phyloP scores from a whole-genome alignment of 2,113 vertebrate species.

The Callospermophilus lateralis region DNA sequence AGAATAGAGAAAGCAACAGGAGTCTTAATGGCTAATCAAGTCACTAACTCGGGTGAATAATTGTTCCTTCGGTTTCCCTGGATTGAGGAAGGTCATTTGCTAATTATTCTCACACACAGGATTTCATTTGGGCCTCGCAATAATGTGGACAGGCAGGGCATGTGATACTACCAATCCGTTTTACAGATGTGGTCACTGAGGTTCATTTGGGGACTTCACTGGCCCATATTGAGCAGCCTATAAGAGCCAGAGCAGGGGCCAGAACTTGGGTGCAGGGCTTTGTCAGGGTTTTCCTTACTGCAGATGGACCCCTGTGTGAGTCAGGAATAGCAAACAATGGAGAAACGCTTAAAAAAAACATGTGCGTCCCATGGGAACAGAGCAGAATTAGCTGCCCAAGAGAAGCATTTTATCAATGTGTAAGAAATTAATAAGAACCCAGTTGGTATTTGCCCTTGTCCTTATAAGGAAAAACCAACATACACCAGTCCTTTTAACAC shows the following conservation, averaged over 20 bases:
- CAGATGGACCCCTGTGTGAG: not conserved
- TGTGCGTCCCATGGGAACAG: slow-evolving; percentile 22
- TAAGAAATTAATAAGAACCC: not conserved
- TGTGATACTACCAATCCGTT: not conserved
- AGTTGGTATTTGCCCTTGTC: not conserved
- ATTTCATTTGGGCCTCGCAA: not conserved
- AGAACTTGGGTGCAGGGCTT: not conserved
- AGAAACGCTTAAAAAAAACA: slow-evolving; percentile 50
- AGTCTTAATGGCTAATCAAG: not conserved
- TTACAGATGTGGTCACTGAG: not conserved
- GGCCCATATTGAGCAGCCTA: not conserved
- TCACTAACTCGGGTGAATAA: not conserved
- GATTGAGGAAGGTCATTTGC: not conserved
- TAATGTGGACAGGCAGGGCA: not conserved
- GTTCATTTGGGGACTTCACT: not conserved
- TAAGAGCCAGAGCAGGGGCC: not conserved
- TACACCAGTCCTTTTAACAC: not conserved
- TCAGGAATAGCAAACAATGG: slow-evolving; percentile 57
- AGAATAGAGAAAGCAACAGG: not conserved
- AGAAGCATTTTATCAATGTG: slow-evolving; percentile 23
- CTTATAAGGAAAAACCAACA: not conserved
- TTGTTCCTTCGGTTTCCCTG: not conserved
- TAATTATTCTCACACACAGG: not conserved
- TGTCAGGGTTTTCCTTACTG: not conserved
- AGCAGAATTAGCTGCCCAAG: not conserved